A percentile compares a stretch with the other conserved stretches of the same genome.
phyloP scores from a whole-genome alignment of 1,140 invertebrate species.

The Atta colombica region DNA sequence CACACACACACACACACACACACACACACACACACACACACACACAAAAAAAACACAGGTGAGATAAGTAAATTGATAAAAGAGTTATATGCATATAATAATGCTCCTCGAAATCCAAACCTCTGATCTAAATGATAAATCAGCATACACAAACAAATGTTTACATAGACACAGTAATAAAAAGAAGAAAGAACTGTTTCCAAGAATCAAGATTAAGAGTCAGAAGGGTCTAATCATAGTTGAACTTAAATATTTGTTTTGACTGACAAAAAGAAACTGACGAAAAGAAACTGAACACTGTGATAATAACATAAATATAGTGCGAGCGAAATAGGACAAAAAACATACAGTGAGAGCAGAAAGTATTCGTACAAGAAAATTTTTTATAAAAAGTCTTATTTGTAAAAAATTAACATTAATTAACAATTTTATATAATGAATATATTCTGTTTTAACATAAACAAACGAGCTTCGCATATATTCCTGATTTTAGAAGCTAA shows the following conservation, averaged over 20 bases:
- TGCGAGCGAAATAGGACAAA: neutral
- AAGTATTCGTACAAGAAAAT: too few relatives aligned
- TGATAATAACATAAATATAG: neutral
- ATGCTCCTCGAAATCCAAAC: neutral
- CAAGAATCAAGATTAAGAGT: neutral
- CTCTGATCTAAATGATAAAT: neutral
- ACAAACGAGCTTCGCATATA: too few relatives aligned
- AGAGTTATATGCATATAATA: neutral
- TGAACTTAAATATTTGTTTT: slow-evolving; percentile 8
- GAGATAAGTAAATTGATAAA: neutral
- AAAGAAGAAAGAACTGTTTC: neutral
- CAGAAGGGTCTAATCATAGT: neutral
- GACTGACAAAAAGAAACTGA: too few relatives aligned
- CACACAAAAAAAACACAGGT: too few relatives aligned
- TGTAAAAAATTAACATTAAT: too few relatives aligned
- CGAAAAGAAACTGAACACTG: neutral
- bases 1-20: too few relatives aligned
- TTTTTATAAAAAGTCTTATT: too few relatives aligned
- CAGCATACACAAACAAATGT: neutral
- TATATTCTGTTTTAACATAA: too few relatives aligned
- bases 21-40: too few relatives aligned
- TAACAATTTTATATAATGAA: too few relatives aligned
- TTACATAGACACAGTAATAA: neutral
- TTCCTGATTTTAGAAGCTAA: too few relatives aligned
- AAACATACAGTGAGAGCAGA: too few relatives aligned